Percentiles rank a stretch among this genome's conserved stretches.
These are phyloP conservation scores for Pseudomyrmex gracilis DNA, from an alignment of 1,140 invertebrate species.

Conservation along the genomic window DNA sequence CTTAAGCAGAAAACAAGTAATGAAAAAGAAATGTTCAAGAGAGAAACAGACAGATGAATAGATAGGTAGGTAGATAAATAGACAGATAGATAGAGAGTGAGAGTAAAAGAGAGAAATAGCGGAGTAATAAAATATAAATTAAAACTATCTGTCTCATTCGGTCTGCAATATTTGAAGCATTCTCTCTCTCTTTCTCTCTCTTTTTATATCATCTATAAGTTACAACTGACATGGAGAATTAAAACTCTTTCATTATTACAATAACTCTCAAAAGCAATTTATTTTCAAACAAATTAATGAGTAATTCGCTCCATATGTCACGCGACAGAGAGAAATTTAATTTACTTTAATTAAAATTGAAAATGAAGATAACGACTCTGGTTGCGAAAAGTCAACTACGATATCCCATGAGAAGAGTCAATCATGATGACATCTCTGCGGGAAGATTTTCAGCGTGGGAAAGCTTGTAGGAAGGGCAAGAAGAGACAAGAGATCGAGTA, in stretches of 20 bases:
- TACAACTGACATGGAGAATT: neutral
- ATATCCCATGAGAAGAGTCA: neutral
- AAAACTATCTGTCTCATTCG: too few relatives aligned
- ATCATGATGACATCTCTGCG: neutral
- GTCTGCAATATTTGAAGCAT: too few relatives aligned
- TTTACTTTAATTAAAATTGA: slow-evolving; percentile 13
- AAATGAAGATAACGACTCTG: neutral
- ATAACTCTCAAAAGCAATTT: neutral
- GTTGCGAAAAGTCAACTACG: neutral
- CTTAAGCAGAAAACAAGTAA: neutral
- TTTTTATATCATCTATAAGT: neutral
- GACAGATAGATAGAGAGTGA: too few relatives aligned
- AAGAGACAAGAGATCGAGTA: slow-evolving; percentile 53
- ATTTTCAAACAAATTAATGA: slow-evolving; percentile 6
- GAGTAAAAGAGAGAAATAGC: neutral
- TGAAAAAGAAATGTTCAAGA: neutral
- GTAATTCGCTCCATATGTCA: neutral
- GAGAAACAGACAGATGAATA: too few relatives aligned
- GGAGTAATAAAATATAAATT: neutral
- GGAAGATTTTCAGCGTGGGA: slow-evolving; percentile 31
- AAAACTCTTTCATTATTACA: neutral
- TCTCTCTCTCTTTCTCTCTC: too few relatives aligned
- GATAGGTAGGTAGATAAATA: too few relatives aligned
- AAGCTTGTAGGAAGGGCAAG: slow-evolving; percentile 3
- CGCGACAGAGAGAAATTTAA: neutral